Evolutionary conservation across 2,888 invertebrate species (phyloP).

Genomic region (Polietes domitor): DNA sequence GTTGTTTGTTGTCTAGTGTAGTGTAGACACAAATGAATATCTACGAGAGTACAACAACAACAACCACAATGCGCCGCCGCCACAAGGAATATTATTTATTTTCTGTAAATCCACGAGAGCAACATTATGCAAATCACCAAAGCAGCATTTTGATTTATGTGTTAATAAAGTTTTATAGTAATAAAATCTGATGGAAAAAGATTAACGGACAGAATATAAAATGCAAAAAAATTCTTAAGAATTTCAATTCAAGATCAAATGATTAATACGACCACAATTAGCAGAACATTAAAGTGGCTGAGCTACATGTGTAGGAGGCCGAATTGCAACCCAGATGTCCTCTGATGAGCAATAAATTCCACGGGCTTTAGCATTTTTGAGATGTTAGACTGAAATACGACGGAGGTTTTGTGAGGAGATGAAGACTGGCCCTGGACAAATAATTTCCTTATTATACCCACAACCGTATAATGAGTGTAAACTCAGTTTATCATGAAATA

Average conservation of each 20-base stretch:
- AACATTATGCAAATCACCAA: slow-evolving; percentile 42
- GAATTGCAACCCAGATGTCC: neutral
- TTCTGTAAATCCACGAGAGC: slow-evolving; percentile 26
- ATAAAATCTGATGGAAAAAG: slow-evolving; percentile 32
- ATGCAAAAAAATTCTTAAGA: slow-evolving; percentile 21
- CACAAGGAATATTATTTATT: slow-evolving; percentile 25
- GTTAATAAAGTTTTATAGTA: slow-evolving; percentile 31
- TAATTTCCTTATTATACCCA: too few species aligned
- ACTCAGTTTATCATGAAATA: too few species aligned
- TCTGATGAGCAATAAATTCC: neutral
- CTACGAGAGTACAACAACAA: slow-evolving; percentile 3
- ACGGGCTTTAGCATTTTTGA: too few species aligned
- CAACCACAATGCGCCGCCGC: neutral
- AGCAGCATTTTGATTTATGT: slow-evolving; percentile 41
- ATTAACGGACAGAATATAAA: slow-evolving; percentile 5
- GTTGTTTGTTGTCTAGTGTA: slow-evolving; percentile 12
- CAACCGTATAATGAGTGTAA: too few species aligned
- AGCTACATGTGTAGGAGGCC: neutral
- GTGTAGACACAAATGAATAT: slow-evolving; percentile 25
- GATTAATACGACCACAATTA: slow-evolving; percentile 15
- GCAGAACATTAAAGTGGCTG: slow-evolving; percentile 4
- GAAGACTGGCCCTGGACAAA: too few species aligned
- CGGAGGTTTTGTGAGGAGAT: too few species aligned
- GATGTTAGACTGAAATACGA: too few species aligned
- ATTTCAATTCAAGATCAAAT: slow-evolving; percentile 24